Conservation (phyloP, 2,113 vertebrate species). For the Callipepla californica region DNA sequence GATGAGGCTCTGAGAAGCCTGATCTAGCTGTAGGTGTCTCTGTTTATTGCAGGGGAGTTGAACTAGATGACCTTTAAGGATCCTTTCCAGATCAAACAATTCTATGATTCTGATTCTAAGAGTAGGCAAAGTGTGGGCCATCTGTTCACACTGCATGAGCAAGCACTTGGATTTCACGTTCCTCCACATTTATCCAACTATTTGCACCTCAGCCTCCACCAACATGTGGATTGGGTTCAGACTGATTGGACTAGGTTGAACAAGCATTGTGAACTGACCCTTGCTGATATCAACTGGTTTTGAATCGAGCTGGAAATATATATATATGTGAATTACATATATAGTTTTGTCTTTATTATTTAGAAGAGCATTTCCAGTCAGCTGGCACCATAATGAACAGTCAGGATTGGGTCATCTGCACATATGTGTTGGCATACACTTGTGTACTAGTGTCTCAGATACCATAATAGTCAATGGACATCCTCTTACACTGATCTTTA, state of each 20-base stretch:
- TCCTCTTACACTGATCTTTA: background rate
- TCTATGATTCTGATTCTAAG: too few relatives aligned
- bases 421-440: background rate
- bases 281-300: background rate
- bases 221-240: background rate
- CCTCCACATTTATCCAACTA: background rate
- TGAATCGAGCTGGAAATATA: background rate
- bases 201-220: background rate
- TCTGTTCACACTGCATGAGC: background rate
- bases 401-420: background rate
- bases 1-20: too few relatives aligned
- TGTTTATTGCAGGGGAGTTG: too few relatives aligned
- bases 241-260: accelerated
- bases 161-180: background rate
- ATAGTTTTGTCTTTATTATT: background rate
- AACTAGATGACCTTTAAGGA: too few relatives aligned
- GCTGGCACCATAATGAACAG: background rate
- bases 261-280: accelerated
- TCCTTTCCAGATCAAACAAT: too few relatives aligned
- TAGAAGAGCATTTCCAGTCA: background rate
- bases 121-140: background rate
- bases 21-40: too few relatives aligned
- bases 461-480: background rate
- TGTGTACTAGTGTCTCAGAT: background rate
- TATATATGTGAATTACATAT: too few relatives aligned